Evolutionary conservation across 2,888 invertebrate genomes (phyloP).

Genomic region (Agriopis leucophaearia): DNA sequence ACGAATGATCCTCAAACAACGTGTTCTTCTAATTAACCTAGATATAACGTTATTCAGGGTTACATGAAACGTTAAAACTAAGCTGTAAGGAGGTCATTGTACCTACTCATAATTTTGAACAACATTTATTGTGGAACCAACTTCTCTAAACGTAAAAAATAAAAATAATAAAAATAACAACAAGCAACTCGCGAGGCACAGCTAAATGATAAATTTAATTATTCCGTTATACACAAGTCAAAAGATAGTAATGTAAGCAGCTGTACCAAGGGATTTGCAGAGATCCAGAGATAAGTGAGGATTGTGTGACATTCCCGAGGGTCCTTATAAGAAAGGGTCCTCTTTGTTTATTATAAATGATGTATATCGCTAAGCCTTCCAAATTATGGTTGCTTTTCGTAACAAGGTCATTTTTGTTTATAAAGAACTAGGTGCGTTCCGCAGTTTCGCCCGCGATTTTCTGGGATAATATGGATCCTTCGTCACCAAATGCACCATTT

Average conservation of each 20-base stretch:
- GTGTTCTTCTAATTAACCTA: too few relatives aligned
- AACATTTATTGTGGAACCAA: too few relatives aligned
- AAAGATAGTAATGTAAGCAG: constrained; percentile 26
- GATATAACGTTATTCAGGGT: too few relatives aligned
- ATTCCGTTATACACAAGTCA: constrained; percentile 25
- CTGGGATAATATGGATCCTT: not conserved
- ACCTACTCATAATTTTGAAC: too few relatives aligned
- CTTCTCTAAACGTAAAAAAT: too few relatives aligned
- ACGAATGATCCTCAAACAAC: too few relatives aligned
- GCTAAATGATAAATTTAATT: constrained; percentile 1
- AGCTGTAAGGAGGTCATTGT: too few relatives aligned
- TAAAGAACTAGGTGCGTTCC: not conserved
- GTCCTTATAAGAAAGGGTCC: constrained; percentile 39
- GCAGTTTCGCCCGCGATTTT: not conserved
- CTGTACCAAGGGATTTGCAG: constrained; percentile 33
- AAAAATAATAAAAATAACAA: too few relatives aligned
- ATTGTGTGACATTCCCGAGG: constrained; percentile 36
- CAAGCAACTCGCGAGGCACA: too few relatives aligned
- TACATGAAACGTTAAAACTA: too few relatives aligned
- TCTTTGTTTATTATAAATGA: constrained; percentile 46
- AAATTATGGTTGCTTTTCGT: constrained; percentile 24
- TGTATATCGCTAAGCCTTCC: constrained; percentile 37
- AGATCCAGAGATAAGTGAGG: constrained; percentile 39
- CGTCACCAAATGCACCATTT: too few relatives aligned
- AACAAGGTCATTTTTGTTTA: constrained; percentile 17